Evolutionary conservation across 92 coral and sea anemone genomes (phyloP).

Genomic region (Palythoa grandis): DNA sequence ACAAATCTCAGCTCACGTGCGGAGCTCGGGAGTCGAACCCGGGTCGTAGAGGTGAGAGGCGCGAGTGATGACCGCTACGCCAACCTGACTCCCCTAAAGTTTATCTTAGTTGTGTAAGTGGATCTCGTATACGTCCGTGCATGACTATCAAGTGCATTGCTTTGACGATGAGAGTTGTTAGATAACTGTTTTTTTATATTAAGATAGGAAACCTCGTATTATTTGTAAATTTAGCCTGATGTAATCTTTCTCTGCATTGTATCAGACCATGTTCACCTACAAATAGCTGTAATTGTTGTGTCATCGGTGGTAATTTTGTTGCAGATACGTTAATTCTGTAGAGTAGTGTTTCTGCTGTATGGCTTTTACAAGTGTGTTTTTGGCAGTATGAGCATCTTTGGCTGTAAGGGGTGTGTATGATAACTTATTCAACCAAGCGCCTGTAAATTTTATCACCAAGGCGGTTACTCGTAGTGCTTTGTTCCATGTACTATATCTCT

Average conservation of each 20-base stretch:
- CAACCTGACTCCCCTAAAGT: too few relatives aligned
- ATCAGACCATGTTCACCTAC: background rate
- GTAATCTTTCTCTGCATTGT: background rate
- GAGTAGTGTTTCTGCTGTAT: slow-evolving; percentile 6
- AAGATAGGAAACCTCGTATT: background rate
- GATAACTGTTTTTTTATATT: background rate
- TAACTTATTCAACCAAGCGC: background rate
- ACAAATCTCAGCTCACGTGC: too few relatives aligned
- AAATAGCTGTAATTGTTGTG: slow-evolving; percentile 1
- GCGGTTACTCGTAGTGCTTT: slow-evolving; percentile 42
- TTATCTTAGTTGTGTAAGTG: background rate
- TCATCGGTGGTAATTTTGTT: slow-evolving; percentile 13
- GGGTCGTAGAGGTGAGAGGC: too few relatives aligned
- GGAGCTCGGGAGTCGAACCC: too few relatives aligned
- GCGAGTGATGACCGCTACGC: too few relatives aligned
- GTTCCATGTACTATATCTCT: background rate
- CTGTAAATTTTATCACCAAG: slow-evolving; percentile 33
- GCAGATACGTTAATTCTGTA: background rate
- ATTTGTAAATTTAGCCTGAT: background rate
- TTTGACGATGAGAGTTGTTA: background rate
- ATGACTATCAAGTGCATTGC: background rate
- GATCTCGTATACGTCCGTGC: slow-evolving; percentile 2
- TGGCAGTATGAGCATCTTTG: background rate
- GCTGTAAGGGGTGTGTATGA: background rate
- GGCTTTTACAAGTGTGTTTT: background rate